Percentiles rank a stretch among this genome's conserved stretches.
These are phyloP conservation scores for Spondyliosoma cantharus DNA, from an alignment of 2,797 vertebrate genomes.

Conservation along the genomic window DNA sequence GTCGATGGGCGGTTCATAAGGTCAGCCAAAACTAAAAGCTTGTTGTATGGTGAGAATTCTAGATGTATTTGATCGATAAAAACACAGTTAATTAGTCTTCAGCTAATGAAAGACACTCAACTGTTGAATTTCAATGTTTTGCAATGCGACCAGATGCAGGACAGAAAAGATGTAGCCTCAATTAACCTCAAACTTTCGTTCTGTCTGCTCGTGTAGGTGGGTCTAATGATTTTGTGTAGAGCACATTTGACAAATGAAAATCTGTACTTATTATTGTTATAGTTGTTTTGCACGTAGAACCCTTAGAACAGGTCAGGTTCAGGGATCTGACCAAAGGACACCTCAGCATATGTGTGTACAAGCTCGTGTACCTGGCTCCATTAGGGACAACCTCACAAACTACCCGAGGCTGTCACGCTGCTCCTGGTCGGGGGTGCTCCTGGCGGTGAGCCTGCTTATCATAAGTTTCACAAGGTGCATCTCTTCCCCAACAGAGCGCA, in stretches of 20 bases:
- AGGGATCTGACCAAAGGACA: conserved; percentile 16
- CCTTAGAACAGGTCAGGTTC: background rate
- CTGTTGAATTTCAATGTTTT: conserved; percentile 46
- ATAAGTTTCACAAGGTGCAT: conserved; percentile 40
- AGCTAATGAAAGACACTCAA: conserved; percentile 39
- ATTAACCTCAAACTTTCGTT: conserved; percentile 9
- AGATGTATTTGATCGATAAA: conserved; percentile 57
- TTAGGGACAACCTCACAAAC: conserved; percentile 17
- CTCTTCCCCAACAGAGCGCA: conserved; percentile 23
- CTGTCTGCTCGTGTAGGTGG: background rate
- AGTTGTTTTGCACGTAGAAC: background rate
- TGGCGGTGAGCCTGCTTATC: conserved; percentile 43
- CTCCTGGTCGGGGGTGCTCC: conserved; percentile 18
- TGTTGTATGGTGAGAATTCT: conserved; percentile 40
- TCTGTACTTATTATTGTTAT: too few species aligned
- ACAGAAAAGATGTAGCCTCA: conserved; percentile 3
- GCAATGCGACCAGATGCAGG: conserved; percentile 4
- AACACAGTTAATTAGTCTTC: conserved; percentile 48
- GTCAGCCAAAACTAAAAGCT: conserved; percentile 32
- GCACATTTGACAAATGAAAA: background rate
- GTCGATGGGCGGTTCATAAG: conserved; percentile 31
- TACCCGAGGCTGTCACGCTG: conserved; percentile 32
- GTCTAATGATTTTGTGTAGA: background rate
- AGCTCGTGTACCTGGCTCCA: conserved; percentile 34
- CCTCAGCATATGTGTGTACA: conserved; percentile 16